phyloP scores from a whole-genome alignment of 2,888 invertebrate genomes.

The Lepeophtheirus nordmannii region DNA sequence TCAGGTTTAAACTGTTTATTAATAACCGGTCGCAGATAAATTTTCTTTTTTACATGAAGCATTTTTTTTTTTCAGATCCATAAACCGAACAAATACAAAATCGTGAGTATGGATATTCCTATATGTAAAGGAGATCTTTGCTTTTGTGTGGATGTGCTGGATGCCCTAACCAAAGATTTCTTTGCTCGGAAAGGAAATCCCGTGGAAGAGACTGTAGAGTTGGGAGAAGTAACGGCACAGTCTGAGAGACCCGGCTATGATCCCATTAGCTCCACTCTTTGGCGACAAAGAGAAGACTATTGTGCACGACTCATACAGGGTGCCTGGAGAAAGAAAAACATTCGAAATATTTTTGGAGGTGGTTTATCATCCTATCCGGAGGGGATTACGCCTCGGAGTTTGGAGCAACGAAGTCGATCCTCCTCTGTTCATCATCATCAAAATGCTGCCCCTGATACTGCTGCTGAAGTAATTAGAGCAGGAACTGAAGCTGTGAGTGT shows the following conservation, averaged over 20 bases:
- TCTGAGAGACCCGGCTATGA: slow-evolving; percentile 47
- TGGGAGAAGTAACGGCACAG: slow-evolving; percentile 47
- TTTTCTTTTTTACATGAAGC: too few species aligned
- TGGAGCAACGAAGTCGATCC: neutral
- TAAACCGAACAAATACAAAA: slow-evolving; percentile 96
- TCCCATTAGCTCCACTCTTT: slow-evolving; percentile 81
- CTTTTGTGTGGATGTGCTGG: slow-evolving; percentile 95
- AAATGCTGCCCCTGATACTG: too few species aligned
- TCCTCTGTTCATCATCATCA: too few species aligned
- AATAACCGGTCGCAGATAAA: too few species aligned
- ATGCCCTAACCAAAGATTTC: slow-evolving; percentile 91
- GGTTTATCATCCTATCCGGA: neutral
- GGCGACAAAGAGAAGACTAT: slow-evolving; percentile 91
- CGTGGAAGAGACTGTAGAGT: slow-evolving; percentile 76
- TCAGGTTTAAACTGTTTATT: too few species aligned
- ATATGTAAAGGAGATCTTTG: slow-evolving; percentile 91
- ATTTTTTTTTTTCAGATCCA: slow-evolving; percentile 61
- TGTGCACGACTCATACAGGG: slow-evolving; percentile 45
- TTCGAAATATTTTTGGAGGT: neutral
- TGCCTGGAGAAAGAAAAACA: slow-evolving; percentile 12
- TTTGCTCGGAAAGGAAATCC: slow-evolving; percentile 89
- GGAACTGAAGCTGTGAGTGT: neutral
- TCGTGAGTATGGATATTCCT: slow-evolving; percentile 95
- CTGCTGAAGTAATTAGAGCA: neutral
- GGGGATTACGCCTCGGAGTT: neutral